Base-by-base conservation (phyloP, 2,113 vertebrate genomes). In the Sisor rabdophorus region DNA sequence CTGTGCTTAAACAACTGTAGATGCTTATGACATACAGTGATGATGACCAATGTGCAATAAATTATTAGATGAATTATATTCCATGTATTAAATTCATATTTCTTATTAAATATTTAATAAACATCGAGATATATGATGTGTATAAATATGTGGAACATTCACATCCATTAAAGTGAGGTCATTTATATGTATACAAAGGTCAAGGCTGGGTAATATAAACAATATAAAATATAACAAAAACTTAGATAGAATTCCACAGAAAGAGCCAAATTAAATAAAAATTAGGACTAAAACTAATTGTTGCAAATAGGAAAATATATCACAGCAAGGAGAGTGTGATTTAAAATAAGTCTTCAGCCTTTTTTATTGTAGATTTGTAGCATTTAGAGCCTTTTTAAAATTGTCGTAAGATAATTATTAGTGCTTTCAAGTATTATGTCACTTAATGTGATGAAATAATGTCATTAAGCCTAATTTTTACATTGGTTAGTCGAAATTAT, bases 1-100 rank as follows among this genome's bases (percentile, higher is more conserved):
- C 16, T 50, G 22, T 54, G 40, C 8, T 67, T 26, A 17, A 48
- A 55, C 26, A 61, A 64, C 30, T 72, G 22, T 50, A 67, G 47
- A 73, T 10, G 26, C 32, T 13, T 59, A 30, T 76, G 44, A 55
- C 26, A 55, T 22, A 77, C 55, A 36, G 64, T 63, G 26, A 69
- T 69, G 67, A 73, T 79, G 60, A 56, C 61, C 73, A 73, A 30
- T 73, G 59, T 75, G 58, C 26, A 81, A 81, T 79, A 79, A 82
- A 82, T 79, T 59, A 63, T 70, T 61, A n/a, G n/a, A n/a, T n/a
- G n/a, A 60, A 48, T 19, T 20, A 40, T 63, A 63, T 52, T 17
- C 30, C 36, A 63, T 28, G 13, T 36, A 59, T 54, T 71, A 74
- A 75, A 52, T 75, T 48, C 56, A 75, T 20, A 69, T 44, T 78